Percentiles rank a stretch among this genome's conserved stretches.
phyloP scores from a whole-genome alignment of 2,797 vertebrate genomes.

The Melanotaenia maccullochi region DNA sequence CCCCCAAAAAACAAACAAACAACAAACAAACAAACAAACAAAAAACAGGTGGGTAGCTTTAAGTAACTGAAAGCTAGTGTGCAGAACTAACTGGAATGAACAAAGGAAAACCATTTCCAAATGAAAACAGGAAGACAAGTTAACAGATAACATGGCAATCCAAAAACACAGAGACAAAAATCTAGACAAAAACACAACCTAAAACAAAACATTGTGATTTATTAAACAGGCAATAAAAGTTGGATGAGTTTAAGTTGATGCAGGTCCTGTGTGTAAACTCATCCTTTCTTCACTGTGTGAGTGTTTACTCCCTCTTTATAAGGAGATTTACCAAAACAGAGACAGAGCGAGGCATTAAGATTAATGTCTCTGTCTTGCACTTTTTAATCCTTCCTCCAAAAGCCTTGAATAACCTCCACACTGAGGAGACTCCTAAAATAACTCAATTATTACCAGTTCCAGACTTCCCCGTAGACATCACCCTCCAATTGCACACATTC shows the following conservation, averaged over 20 bases:
- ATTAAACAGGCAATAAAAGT: background rate
- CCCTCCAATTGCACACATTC: constrained; percentile 62
- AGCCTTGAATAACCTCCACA: constrained; percentile 41
- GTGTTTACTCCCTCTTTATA: background rate
- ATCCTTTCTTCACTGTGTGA: background rate
- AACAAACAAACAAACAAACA: too few species aligned
- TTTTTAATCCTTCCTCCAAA: constrained; percentile 37
- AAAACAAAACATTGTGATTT: background rate
- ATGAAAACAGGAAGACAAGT: background rate
- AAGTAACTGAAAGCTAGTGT: background rate
- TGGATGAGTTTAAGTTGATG: background rate
- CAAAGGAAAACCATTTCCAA: background rate
- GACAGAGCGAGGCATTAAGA: constrained; percentile 37
- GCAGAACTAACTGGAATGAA: background rate
- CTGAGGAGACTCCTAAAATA: constrained; percentile 50
- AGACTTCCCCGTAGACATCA: constrained; percentile 54
- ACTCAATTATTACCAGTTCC: constrained; percentile 58
- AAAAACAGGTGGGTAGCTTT: background rate
- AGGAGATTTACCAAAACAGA: background rate
- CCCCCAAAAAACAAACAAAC: background rate
- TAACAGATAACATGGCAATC: background rate
- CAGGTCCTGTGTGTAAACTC: background rate
- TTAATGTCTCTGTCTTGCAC: background rate
- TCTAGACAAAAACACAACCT: background rate
- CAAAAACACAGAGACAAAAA: background rate